phyloP scores from a whole-genome alignment of 2,888 invertebrate species.

The Ariolimax columbianus region DNA sequence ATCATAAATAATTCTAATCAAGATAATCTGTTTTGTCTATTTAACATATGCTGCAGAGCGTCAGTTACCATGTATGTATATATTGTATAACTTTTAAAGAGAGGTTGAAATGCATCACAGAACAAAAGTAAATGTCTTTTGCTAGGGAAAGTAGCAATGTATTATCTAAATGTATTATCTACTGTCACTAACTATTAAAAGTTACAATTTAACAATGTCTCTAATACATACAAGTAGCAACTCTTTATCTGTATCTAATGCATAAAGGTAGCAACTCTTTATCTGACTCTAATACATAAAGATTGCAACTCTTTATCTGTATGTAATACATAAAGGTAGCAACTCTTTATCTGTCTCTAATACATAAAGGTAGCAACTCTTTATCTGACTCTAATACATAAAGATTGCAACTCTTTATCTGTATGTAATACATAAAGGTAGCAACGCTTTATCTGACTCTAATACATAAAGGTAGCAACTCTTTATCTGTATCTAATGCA shows the following conservation, averaged over 20 bases:
- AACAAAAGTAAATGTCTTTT: background rate
- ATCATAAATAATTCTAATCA: background rate
- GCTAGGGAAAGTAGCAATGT: background rate
- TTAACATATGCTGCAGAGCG: slow-evolving; percentile 10
- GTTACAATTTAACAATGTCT: no score
- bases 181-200: no score
- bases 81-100: background rate
- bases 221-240: no score
- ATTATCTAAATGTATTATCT: background rate
- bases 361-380: background rate
- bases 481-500: no score
- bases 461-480: no score
- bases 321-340: background rate
- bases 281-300: background rate
- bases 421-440: no score
- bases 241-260: background rate
- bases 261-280: background rate
- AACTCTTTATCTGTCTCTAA: background rate
- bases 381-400: background rate
- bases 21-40: background rate
- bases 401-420: no score
- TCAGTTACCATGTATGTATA: slow-evolving; percentile 6
- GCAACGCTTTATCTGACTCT: no score
- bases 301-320: background rate
- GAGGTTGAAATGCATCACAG: background rate